Evolutionary conservation across 2,888 invertebrate species (phyloP).

Genomic region (Cataglyphis cursor): DNA sequence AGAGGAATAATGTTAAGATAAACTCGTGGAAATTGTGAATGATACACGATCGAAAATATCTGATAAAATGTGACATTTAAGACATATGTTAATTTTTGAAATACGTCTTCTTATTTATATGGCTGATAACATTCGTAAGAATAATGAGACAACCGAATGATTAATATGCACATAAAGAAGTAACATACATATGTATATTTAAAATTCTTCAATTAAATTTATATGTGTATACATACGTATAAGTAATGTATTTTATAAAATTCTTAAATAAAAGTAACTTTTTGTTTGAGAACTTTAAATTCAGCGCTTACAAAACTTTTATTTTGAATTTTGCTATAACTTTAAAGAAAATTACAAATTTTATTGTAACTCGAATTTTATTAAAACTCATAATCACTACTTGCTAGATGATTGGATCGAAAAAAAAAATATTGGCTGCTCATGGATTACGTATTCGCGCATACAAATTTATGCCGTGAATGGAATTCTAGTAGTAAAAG

Average conservation of each 20-base stretch:
- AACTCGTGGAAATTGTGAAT: neutral
- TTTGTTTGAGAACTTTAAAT: neutral
- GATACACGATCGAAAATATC: neutral
- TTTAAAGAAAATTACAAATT: neutral
- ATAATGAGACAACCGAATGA: neutral
- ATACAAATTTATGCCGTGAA: constrained; percentile 26
- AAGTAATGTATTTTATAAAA: neutral
- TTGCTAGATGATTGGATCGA: constrained; percentile 9
- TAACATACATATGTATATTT: neutral
- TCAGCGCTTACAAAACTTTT: neutral
- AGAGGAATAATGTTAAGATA: neutral
- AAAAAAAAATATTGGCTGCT: neutral
- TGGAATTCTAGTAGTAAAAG: constrained; percentile 27
- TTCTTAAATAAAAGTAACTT: neutral
- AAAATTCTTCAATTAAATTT: neutral
- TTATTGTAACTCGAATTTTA: too few relatives aligned
- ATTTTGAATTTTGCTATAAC: neutral
- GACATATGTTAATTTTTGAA: neutral
- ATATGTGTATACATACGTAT: neutral
- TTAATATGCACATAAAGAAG: neutral
- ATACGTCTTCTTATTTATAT: neutral
- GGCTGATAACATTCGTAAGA: neutral
- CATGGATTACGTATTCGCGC: constrained; percentile 15
- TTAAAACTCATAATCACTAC: neutral
- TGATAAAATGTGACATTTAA: neutral